Evolutionary conservation across 2,888 invertebrate species (phyloP).

Genomic region (Arrhopalites spinosus): DNA sequence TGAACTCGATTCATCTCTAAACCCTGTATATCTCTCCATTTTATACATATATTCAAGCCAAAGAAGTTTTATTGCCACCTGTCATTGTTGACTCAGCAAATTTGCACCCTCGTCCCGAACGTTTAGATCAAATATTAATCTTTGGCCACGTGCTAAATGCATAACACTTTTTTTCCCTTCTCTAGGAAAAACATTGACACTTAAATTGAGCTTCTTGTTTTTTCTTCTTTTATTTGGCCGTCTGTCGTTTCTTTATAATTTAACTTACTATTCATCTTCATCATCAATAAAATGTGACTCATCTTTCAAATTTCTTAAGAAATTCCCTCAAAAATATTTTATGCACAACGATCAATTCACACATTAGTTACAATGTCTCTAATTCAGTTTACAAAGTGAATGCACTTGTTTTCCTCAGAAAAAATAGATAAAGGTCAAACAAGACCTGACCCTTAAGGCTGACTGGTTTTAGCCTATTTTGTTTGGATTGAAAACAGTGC

Average conservation of each 20-base stretch:
- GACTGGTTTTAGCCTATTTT: conserved; percentile 25
- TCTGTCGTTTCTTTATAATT: background rate
- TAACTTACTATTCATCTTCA: background rate
- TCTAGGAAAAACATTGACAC: conserved; percentile 39
- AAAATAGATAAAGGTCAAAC: too few relatives aligned
- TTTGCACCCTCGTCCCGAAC: conserved; percentile 44
- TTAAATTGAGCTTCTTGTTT: conserved; percentile 34
- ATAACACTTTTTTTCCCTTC: conserved; percentile 20
- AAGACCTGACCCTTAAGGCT: background rate
- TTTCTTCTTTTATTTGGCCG: background rate
- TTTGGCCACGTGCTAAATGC: conserved; percentile 36
- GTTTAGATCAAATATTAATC: conserved; percentile 45
- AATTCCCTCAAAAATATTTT: background rate
- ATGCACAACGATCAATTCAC: too few relatives aligned
- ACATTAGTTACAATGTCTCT: too few relatives aligned
- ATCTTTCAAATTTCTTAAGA: background rate
- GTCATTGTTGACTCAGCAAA: conserved; percentile 57
- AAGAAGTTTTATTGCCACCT: conserved; percentile 54
- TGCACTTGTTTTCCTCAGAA: background rate
- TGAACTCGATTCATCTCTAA: background rate
- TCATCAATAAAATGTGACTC: background rate
- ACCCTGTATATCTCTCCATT: background rate
- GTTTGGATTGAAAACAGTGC: conserved; percentile 53
- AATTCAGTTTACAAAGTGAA: too few relatives aligned
- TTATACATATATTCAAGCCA: background rate